Percentiles rank a stretch among this genome's conserved stretches.
phyloP scores from a whole-genome alignment of 2,888 invertebrate genomes.

The Gastrophysa polygoni region DNA sequence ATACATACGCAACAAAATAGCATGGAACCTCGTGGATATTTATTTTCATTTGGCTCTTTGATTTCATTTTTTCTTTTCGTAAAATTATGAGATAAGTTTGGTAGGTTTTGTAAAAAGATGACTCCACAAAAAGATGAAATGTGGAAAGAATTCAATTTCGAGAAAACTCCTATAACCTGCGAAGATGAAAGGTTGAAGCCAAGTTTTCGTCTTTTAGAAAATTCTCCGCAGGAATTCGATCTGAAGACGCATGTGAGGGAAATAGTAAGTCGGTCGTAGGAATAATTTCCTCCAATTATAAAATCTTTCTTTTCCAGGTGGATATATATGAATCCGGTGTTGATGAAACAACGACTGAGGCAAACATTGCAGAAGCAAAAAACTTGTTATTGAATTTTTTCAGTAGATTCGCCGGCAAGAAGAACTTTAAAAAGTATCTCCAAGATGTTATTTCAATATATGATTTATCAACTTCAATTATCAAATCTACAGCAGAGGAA shows the following conservation, averaged over 20 bases:
- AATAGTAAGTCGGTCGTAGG: constrained; percentile 26
- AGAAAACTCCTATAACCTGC: constrained; percentile 15
- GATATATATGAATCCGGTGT: constrained; percentile 23
- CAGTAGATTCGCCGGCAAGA: constrained; percentile 37
- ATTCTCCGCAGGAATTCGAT: constrained; percentile 28
- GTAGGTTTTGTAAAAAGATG: constrained; percentile 19
- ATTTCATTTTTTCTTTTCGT: constrained; percentile 12
- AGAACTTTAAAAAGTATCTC: constrained; percentile 41
- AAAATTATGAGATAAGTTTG: constrained; percentile 13
- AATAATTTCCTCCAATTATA: background rate
- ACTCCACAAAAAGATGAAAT: constrained; percentile 14
- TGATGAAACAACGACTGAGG: constrained; percentile 16
- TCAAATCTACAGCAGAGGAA: constrained; percentile 29
- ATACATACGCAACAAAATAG: constrained; percentile 11
- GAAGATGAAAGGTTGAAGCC: constrained; percentile 25
- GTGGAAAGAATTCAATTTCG: constrained; percentile 23
- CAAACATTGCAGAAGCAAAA: constrained; percentile 59
- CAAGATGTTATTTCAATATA: constrained; percentile 38
- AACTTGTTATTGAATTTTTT: constrained; percentile 41
- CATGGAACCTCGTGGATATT: constrained; percentile 32
- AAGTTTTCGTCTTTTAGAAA: constrained; percentile 18
- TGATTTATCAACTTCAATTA: constrained; percentile 33
- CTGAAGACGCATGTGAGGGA: constrained; percentile 28
- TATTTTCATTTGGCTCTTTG: constrained; percentile 23
- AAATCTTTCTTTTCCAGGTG: constrained; percentile 25